Conservation (phyloP, 2,888 invertebrate species). For the Glomeris marginata region DNA sequence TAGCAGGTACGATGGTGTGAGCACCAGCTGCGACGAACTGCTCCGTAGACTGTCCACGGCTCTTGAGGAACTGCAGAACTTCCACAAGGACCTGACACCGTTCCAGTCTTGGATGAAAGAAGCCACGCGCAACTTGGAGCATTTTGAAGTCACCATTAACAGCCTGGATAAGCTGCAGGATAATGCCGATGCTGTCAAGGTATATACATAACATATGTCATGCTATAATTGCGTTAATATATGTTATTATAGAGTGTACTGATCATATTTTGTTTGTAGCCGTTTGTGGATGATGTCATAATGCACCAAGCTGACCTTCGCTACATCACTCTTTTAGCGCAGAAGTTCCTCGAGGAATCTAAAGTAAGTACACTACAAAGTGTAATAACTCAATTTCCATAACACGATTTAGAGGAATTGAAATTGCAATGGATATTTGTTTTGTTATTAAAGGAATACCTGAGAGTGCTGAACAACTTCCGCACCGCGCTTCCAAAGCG, state of each 20-base stretch:
- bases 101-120: conserved; percentile 74
- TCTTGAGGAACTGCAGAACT: conserved; percentile 71
- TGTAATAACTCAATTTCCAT: background rate
- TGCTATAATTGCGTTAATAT: background rate
- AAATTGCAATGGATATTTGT: too few relatives aligned
- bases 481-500: conserved; percentile 59
- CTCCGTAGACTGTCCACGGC: conserved; percentile 59
- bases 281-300: conserved; percentile 83
- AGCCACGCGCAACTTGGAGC: conserved; percentile 62
- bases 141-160: conserved; percentile 66
- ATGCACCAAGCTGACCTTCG: conserved; percentile 89
- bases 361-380: conserved; percentile 45
- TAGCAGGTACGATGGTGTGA: conserved; percentile 64
- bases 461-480: conserved; percentile 69
- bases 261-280: conserved; percentile 13
- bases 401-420: too few relatives aligned
- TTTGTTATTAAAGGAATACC: conserved; percentile 47
- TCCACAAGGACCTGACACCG: conserved; percentile 46
- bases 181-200: conserved; percentile 53
- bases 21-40: conserved; percentile 62
- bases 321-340: conserved; percentile 90
- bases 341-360: conserved; percentile 90
- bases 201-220: background rate
- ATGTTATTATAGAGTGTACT: background rate
- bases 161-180: conserved; percentile 48